A percentile compares a stretch with the other conserved stretches of the same genome.
Evolutionary conservation across 2,888 invertebrate genomes (phyloP).

Genomic region (Melanostoma scalare): DNA sequence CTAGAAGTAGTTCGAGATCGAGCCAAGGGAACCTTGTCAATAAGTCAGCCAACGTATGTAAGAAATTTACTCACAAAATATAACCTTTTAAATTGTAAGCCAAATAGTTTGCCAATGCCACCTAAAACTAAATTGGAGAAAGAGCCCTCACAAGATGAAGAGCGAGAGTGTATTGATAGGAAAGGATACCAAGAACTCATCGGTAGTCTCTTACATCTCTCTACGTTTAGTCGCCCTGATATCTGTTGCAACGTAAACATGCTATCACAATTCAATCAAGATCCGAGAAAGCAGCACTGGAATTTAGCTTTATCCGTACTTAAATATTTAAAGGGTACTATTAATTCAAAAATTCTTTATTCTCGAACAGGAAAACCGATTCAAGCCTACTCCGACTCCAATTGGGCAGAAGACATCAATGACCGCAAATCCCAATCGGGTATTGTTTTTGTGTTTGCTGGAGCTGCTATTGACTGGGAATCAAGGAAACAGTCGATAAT

Average conservation of each 20-base stretch:
- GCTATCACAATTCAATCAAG: constrained; percentile 23
- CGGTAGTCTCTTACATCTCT: constrained; percentile 33
- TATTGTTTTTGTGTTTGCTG: too few relatives aligned
- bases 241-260: constrained; percentile 28
- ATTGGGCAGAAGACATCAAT: too few relatives aligned
- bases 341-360: too few relatives aligned
- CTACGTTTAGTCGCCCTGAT: constrained; percentile 40
- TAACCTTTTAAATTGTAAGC: constrained; percentile 22
- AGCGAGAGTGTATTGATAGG: constrained; percentile 12
- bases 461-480: too few relatives aligned
- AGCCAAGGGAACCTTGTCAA: constrained; percentile 1
- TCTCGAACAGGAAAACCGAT: too few relatives aligned
- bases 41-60: not conserved
- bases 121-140: constrained; percentile 24
- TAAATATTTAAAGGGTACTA: constrained; percentile 18
- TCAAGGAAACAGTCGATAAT: too few relatives aligned
- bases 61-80: constrained; percentile 11
- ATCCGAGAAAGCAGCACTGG: constrained; percentile 14
- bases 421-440: too few relatives aligned
- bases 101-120: constrained; percentile 12
- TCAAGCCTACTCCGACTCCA: too few relatives aligned
- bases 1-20: constrained; percentile 7
- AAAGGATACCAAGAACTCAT: constrained; percentile 22
- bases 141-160: constrained; percentile 20
- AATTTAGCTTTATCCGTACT: constrained; percentile 12